These are phyloP conservation scores for Phalera bucephala DNA, from an alignment of 2,888 invertebrate genomes.

Conservation along the genomic window DNA sequence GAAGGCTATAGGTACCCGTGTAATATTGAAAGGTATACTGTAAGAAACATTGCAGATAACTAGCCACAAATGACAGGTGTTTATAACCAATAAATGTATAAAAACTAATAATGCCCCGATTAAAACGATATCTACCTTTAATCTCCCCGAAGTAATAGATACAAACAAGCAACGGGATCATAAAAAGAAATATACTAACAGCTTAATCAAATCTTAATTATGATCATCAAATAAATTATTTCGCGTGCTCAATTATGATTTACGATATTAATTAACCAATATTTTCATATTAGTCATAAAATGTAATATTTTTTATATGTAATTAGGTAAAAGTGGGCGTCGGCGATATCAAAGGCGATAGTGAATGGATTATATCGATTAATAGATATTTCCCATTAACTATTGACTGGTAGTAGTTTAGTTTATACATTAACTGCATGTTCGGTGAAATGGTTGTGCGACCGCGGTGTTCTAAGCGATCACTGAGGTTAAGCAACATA, in stretches of 20 bases:
- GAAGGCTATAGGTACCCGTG: no score
- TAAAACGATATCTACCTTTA: neutral
- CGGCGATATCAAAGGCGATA: conserved; percentile 47
- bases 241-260: conserved; percentile 50
- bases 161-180: conserved; percentile 21
- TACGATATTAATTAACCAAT: conserved; percentile 49
- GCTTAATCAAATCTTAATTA: conserved; percentile 57
- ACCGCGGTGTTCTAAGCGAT: no score
- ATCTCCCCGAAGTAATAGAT: conserved; percentile 4
- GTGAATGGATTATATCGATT: conserved; percentile 1
- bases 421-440: neutral
- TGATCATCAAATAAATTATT: conserved; percentile 41
- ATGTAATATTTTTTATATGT: conserved; percentile 51
- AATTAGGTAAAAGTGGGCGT: conserved; percentile 55
- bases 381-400: neutral
- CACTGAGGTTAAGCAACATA: no score
- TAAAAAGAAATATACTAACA: no score
- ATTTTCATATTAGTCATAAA: conserved; percentile 52
- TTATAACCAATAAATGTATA: neutral
- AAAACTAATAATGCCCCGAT: conserved; percentile 1
- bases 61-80: neutral
- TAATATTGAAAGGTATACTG: no score
- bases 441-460: no score
- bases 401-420: neutral
- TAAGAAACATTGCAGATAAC: neutral